Percentiles rank a stretch among this genome's conserved stretches.
phyloP scores from a whole-genome alignment of 92 coral and sea anemone species.

The Zoanthus sociatus region DNA sequence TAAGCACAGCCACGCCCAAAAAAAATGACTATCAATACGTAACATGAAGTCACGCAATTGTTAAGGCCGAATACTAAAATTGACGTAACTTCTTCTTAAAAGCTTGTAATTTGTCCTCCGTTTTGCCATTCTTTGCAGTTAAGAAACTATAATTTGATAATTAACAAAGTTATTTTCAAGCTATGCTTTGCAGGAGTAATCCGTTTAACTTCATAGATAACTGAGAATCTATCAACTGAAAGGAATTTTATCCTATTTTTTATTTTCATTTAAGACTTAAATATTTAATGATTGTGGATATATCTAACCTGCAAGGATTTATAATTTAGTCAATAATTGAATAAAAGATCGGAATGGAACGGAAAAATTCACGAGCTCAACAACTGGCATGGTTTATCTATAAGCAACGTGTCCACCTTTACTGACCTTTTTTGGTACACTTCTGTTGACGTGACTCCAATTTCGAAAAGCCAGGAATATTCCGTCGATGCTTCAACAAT shows the following conservation, averaged over 20 bases:
- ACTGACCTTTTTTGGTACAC: background rate
- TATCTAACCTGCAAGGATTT: too few species aligned
- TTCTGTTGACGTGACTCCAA: constrained; percentile 8
- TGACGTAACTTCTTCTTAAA: background rate
- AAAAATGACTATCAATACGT: background rate
- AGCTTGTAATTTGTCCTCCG: background rate
- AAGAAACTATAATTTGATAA: too few species aligned
- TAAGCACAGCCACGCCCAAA: background rate
- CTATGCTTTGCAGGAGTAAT: too few species aligned
- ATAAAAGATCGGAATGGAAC: background rate
- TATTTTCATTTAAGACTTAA: too few species aligned
- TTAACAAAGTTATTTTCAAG: too few species aligned
- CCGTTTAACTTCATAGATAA: too few species aligned
- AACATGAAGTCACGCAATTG: background rate
- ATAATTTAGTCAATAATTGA: background rate
- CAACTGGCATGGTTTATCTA: background rate
- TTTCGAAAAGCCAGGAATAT: background rate
- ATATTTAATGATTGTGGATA: too few species aligned
- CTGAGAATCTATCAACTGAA: too few species aligned
- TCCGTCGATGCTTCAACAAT: background rate
- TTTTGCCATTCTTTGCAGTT: background rate
- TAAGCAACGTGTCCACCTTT: background rate
- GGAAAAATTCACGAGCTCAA: background rate
- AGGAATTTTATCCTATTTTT: too few species aligned
- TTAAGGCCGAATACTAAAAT: background rate